phyloP scores from a whole-genome alignment of 2,888 invertebrate genomes.

The Busseola fusca region DNA sequence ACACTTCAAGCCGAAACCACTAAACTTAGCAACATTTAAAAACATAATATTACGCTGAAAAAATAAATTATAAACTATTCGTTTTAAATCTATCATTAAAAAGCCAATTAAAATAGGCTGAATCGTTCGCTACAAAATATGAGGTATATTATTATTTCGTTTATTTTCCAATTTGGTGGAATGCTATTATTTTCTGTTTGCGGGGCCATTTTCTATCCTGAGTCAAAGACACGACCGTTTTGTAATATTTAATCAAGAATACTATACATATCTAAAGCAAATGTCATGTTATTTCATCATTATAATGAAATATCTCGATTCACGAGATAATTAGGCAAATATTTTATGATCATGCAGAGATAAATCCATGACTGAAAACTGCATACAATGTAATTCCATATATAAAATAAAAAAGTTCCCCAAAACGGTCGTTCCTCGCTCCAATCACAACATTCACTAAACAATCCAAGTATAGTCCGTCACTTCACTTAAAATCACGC shows the following conservation, averaged over 20 bases:
- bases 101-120: slow-evolving; percentile 76
- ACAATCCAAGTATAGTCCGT: slow-evolving; percentile 40
- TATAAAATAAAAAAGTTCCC: not conserved
- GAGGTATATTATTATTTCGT: slow-evolving; percentile 82
- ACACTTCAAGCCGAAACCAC: slow-evolving; percentile 64
- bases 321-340: not conserved
- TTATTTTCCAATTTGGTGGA: slow-evolving; percentile 70
- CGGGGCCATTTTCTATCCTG: slow-evolving; percentile 49
- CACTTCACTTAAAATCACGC: slow-evolving; percentile 76
- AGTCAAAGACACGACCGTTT: slow-evolving; percentile 50
- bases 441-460: slow-evolving; percentile 46
- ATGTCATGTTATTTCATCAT: slow-evolving; percentile 23
- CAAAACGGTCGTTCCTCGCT: slow-evolving; percentile 46
- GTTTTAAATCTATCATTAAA: slow-evolving; percentile 63
- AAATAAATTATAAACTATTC: slow-evolving; percentile 65
- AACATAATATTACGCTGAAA: slow-evolving; percentile 58
- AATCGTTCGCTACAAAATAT: slow-evolving; percentile 82
- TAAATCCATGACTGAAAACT: not conserved
- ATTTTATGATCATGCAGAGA: not conserved
- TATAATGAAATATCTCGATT: too few species aligned
- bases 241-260: slow-evolving; percentile 13
- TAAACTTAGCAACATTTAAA: slow-evolving; percentile 66
- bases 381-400: not conserved
- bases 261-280: slow-evolving; percentile 5
- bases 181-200: slow-evolving; percentile 64